A percentile compares a stretch with the other conserved stretches of the same genome.
Conservation (phyloP, 2,113 vertebrate species). For the Cnemophilus loriae region DNA sequence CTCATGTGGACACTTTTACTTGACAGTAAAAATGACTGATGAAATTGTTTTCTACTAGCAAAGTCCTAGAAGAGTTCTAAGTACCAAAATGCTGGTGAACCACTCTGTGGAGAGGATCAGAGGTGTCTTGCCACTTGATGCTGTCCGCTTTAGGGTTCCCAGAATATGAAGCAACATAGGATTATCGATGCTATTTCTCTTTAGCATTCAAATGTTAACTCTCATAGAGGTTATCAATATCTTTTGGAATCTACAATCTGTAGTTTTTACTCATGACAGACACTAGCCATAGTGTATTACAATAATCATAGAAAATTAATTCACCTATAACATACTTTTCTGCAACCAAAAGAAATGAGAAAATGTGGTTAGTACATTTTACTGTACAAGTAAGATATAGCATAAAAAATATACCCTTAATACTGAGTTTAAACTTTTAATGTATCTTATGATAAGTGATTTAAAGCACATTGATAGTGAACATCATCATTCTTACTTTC, state of each 20-base stretch:
- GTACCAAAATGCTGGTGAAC: neutral
- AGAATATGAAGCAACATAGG: neutral
- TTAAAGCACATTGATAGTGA: neutral
- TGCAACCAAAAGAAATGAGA: neutral
- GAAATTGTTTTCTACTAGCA: neutral
- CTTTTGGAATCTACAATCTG: neutral
- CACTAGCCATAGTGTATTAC: neutral
- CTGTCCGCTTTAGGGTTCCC: neutral
- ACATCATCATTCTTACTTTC: neutral
- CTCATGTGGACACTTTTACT: neutral
- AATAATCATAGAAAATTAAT: neutral
- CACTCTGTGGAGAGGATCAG: neutral
- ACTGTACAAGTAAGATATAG: neutral
- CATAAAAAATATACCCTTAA: neutral
- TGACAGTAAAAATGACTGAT: neutral
- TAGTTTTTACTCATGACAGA: neutral
- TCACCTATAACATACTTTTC: neutral
- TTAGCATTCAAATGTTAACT: neutral
- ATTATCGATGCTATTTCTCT: neutral
- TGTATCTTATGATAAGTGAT: neutral
- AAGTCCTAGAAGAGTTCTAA: neutral
- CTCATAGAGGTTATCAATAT: neutral
- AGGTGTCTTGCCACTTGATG: neutral
- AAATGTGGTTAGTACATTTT: neutral
- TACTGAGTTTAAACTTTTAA: neutral